Evolutionary conservation across 2,113 vertebrate genomes (phyloP).

Genomic region (Ochotona princeps): DNA sequence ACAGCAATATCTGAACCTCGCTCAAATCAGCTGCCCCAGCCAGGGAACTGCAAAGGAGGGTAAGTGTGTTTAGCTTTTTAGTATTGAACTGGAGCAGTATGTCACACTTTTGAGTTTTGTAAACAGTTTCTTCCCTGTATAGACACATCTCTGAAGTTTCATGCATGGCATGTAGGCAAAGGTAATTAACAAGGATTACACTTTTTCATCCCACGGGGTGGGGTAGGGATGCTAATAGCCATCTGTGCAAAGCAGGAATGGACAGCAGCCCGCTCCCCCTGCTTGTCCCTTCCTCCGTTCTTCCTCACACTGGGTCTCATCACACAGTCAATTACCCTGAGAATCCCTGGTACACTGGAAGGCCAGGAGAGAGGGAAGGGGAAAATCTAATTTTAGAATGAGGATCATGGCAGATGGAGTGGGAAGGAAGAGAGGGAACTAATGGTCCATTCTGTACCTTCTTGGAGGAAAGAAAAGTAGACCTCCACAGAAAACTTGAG

Average conservation of each 20-base stretch:
- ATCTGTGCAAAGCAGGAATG: constrained; percentile 30
- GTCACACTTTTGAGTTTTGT: constrained; percentile 88
- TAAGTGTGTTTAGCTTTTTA: constrained; percentile 91
- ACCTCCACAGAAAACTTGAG: neutral
- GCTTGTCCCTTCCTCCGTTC: constrained; percentile 47
- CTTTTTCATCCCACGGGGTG: constrained; percentile 78
- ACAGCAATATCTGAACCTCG: constrained; percentile 87
- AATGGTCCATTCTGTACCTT: neutral
- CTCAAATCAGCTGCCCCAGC: constrained; percentile 86
- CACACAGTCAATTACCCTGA: constrained; percentile 61
- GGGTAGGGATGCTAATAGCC: constrained; percentile 46
- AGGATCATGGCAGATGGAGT: neutral
- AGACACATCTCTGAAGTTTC: constrained; percentile 87
- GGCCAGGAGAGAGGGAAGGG: constrained; percentile 49
- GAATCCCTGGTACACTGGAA: constrained; percentile 49
- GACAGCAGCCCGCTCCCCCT: neutral
- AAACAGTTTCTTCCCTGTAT: constrained; percentile 88
- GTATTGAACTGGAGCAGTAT: constrained; percentile 86
- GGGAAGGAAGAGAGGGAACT: neutral
- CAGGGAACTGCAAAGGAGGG: constrained; percentile 87
- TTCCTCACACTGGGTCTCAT: constrained; percentile 35
- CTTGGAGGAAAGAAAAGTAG: constrained; percentile 25
- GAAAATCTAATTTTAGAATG: constrained; percentile 73
- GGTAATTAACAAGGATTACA: constrained; percentile 84
- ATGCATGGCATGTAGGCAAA: constrained; percentile 84